phyloP scores from a whole-genome alignment of 2,113 vertebrate species.

The Cygnus buccinator region DNA sequence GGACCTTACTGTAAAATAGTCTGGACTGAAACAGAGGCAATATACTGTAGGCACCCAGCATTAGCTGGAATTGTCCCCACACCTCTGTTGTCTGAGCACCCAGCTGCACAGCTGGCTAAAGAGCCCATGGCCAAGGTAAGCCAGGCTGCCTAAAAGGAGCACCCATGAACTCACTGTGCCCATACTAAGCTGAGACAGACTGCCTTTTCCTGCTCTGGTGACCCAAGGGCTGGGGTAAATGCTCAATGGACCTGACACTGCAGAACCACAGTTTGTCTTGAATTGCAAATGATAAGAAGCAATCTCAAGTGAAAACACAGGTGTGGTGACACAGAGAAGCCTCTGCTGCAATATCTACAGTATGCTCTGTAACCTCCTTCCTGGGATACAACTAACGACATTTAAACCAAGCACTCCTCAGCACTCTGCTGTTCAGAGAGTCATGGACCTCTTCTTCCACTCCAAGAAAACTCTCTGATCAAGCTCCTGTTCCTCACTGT shows the following conservation, averaged over 20 bases:
- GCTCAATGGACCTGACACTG: not conserved
- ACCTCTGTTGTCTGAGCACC: fast-evolving
- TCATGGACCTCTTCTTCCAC: not conserved
- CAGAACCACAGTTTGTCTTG: not conserved
- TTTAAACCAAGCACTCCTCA: not conserved
- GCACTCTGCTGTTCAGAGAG: not conserved
- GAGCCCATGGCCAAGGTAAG: not conserved
- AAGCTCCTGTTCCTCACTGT: not conserved
- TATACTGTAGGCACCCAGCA: fast-evolving
- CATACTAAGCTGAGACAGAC: not conserved
- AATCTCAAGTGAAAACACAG: not conserved
- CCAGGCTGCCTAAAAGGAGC: not conserved
- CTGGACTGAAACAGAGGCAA: not conserved
- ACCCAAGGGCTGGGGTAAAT: not conserved
- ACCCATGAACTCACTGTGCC: not conserved
- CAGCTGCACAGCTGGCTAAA: not conserved
- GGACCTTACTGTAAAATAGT: not conserved
- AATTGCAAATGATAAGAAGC: not conserved
- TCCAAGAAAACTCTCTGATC: not conserved
- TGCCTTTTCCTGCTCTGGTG: not conserved
- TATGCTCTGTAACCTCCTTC: not conserved
- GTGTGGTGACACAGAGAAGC: not conserved
- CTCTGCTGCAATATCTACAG: not conserved
- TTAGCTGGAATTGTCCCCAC: not conserved
- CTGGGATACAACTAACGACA: not conserved